Percentiles rank a stretch among this genome's conserved stretches.
Evolutionary conservation across 1,140 invertebrate genomes (phyloP).

Genomic region (Apocrypta bakeri): DNA sequence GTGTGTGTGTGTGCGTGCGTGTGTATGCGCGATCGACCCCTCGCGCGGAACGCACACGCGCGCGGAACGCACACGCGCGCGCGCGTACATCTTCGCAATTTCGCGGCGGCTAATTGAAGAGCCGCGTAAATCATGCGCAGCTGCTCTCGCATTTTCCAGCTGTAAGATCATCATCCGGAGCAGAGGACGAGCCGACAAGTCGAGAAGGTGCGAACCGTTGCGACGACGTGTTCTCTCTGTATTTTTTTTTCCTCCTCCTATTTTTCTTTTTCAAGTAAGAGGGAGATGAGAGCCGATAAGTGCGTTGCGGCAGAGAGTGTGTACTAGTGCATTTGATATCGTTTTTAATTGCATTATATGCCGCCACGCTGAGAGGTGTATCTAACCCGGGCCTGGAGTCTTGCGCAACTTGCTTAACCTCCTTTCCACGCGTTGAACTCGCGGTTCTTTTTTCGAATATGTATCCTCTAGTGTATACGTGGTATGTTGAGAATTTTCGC

Average conservation of each 20-base stretch:
- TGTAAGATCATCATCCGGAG: slow-evolving; percentile 8
- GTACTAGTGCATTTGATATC: slow-evolving; percentile 38
- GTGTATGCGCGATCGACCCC: too few relatives aligned
- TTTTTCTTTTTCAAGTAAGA: not conserved
- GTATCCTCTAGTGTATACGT: too few relatives aligned
- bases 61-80: not conserved
- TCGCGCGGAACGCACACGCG: too few relatives aligned
- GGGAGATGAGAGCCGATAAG: not conserved
- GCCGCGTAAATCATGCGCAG: slow-evolving; percentile 19
- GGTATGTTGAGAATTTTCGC: too few relatives aligned
- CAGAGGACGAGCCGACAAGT: too few relatives aligned
- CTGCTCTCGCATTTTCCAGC: not conserved
- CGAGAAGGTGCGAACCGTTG: not conserved
- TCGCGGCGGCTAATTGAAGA: slow-evolving; percentile 25
- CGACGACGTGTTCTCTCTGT: not conserved
- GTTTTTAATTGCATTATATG: slow-evolving; percentile 40
- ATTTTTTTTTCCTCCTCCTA: not conserved
- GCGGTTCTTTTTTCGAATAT: slow-evolving; percentile 17
- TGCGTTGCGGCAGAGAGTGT: not conserved
- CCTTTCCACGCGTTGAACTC: slow-evolving; percentile 23
- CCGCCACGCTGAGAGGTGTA: not conserved
- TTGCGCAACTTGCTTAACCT: not conserved
- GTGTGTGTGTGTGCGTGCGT: too few relatives aligned
- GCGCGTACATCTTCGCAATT: not conserved
- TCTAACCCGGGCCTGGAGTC: too few relatives aligned